A percentile compares a stretch with the other conserved stretches of the same genome.
Conservation (phyloP, 2,888 invertebrate species). For the Plagodis dolabraria region DNA sequence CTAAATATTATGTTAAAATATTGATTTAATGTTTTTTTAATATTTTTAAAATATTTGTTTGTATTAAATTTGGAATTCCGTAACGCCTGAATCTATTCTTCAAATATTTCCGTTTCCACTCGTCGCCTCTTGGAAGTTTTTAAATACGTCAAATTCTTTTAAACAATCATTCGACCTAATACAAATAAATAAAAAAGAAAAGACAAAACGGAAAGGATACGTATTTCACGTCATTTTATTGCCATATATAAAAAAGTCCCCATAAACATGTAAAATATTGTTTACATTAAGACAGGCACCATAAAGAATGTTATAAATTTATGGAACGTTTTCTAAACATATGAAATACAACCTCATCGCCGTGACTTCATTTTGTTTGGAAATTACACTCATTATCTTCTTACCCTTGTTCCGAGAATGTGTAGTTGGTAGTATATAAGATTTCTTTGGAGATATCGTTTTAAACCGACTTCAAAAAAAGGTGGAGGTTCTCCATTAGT, state of each 20-base stretch:
- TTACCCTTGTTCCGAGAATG: neutral
- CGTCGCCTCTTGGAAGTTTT: too few relatives aligned
- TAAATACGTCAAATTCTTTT: neutral
- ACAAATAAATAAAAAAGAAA: constrained; percentile 7
- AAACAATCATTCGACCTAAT: neutral
- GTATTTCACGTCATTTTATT: constrained; percentile 14
- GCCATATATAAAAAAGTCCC: constrained; percentile 10
- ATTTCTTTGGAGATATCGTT: too few relatives aligned
- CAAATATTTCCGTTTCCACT: too few relatives aligned
- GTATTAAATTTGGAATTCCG: too few relatives aligned
- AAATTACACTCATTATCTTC: neutral
- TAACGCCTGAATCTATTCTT: too few relatives aligned
- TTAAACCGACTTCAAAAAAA: too few relatives aligned
- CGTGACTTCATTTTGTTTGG: neutral
- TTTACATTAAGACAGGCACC: constrained; percentile 2
- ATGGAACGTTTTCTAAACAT: neutral
- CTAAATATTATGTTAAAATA: too few relatives aligned
- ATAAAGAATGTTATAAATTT: neutral
- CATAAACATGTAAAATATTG: constrained; percentile 27
- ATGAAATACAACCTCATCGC: too few relatives aligned
- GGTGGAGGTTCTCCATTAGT: too few relatives aligned
- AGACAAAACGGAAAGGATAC: constrained; percentile 14
- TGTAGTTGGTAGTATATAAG: too few relatives aligned
- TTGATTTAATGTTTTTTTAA: too few relatives aligned
- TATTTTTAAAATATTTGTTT: too few relatives aligned